phyloP scores from a whole-genome alignment of 2,888 invertebrate genomes.

The Sinhomidia bicolor region DNA sequence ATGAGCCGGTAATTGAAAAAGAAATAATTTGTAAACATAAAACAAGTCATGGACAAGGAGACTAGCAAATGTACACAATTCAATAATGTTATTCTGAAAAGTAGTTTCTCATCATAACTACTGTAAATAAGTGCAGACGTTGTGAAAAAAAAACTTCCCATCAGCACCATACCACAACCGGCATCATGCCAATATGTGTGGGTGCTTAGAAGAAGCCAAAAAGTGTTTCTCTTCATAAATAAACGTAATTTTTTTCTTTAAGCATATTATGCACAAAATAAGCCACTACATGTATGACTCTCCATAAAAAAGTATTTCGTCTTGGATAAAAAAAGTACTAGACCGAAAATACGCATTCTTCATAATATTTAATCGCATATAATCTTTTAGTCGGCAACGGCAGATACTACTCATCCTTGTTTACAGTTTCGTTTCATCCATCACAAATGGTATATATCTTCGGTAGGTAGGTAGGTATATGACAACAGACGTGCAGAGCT shows the following conservation, averaged over 20 bases:
- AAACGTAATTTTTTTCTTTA: too few species aligned
- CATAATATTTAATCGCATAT: not conserved
- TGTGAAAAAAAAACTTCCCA: not conserved
- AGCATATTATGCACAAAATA: too few species aligned
- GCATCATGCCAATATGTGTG: constrained; percentile 65
- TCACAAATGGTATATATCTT: too few species aligned
- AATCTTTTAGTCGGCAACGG: not conserved
- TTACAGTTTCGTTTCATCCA: constrained; percentile 8
- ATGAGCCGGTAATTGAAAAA: constrained; percentile 47
- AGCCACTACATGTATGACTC: too few species aligned
- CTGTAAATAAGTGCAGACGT: not conserved
- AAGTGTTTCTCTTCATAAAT: not conserved
- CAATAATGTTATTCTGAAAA: constrained; percentile 6
- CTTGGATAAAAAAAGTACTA: too few species aligned
- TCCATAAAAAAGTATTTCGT: not conserved
- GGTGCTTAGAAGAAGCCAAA: constrained; percentile 43
- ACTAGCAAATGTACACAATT: not conserved
- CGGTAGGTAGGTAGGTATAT: too few species aligned
- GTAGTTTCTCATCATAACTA: not conserved
- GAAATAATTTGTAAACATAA: not conserved
- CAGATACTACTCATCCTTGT: constrained; percentile 7
- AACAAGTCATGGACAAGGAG: constrained; percentile 67
- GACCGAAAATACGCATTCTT: constrained; percentile 2
- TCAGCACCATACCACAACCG: constrained; percentile 34
- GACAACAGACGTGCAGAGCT: not conserved